These are phyloP conservation scores for Protosalanx chinensis DNA, from an alignment of 2,797 vertebrate genomes.

Conservation along the genomic window DNA sequence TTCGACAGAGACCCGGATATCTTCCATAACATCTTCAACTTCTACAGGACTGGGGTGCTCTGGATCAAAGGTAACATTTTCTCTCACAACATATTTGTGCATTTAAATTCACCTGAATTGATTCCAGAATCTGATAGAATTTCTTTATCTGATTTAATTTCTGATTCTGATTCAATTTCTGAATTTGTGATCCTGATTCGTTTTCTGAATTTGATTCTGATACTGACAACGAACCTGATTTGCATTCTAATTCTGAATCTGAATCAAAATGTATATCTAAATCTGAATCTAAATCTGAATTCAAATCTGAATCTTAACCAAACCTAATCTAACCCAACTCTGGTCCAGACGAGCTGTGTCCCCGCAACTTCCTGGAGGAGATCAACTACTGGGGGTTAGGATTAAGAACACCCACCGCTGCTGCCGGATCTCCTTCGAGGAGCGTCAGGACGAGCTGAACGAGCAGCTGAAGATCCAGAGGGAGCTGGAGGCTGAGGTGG, in stretches of 20 bases:
- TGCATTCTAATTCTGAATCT: not conserved
- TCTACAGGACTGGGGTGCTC: slow-evolving; percentile 73
- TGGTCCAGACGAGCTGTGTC: slow-evolving; percentile 68
- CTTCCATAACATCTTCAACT: slow-evolving; percentile 83
- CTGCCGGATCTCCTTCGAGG: slow-evolving; percentile 76
- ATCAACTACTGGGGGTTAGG: slow-evolving; percentile 76
- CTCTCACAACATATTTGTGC: too few species aligned
- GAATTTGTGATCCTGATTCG: too few species aligned
- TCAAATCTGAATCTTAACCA: not conserved
- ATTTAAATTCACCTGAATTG: too few species aligned
- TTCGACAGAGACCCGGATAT: slow-evolving; percentile 83
- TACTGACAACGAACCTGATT: too few species aligned
- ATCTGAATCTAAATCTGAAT: not conserved
- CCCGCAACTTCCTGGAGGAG: slow-evolving; percentile 75
- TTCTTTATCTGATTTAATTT: too few species aligned
- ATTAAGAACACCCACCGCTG: slow-evolving; percentile 72
- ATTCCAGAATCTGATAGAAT: too few species aligned
- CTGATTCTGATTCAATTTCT: too few species aligned
- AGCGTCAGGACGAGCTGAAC: slow-evolving; percentile 72
- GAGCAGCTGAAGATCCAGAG: slow-evolving; percentile 74
- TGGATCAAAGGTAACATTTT: slow-evolving; percentile 61
- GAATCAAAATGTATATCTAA: too few species aligned
- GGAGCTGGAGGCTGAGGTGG: slow-evolving; percentile 71
- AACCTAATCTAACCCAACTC: too few species aligned
- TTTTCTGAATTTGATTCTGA: too few species aligned